phyloP scores from a whole-genome alignment of 2,113 vertebrate species.

The Oophaga pumilio region DNA sequence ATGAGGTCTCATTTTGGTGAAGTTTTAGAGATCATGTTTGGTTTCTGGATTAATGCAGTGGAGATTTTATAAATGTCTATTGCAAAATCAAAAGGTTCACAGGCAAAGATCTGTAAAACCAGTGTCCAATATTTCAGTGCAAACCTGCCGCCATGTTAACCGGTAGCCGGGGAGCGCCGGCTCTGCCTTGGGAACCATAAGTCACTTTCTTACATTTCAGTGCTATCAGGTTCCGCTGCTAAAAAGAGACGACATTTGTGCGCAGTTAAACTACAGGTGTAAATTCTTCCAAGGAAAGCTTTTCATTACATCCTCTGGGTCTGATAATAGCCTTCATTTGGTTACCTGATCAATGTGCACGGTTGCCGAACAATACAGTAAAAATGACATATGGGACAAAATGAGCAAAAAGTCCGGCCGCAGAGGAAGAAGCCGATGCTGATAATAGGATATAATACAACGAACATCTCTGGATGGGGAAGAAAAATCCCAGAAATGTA shows the following conservation, averaged over 20 bases:
- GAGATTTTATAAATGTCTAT: neutral
- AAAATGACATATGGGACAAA: conserved; percentile 7
- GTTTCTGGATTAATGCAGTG: neutral
- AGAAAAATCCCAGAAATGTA: neutral
- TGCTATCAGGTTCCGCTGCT: conserved; percentile 25
- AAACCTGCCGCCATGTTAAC: conserved; percentile 1
- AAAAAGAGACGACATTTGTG: neutral
- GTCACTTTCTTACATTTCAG: conserved; percentile 51
- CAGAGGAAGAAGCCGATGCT: conserved; percentile 13
- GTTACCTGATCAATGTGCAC: conserved; percentile 3
- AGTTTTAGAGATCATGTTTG: neutral
- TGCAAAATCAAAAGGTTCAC: neutral
- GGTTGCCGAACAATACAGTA: conserved; percentile 16
- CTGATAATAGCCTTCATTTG: conserved; percentile 6
- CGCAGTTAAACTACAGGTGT: conserved; percentile 47
- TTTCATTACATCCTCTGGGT: conserved; percentile 25
- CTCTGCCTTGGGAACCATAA: conserved; percentile 21
- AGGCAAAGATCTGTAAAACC: neutral
- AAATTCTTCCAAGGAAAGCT: conserved; percentile 27
- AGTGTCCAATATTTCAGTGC: neutral
- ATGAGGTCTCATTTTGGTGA: too few relatives aligned
- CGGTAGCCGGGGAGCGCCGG: neutral
- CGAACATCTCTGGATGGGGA: neutral
- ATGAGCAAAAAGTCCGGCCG: neutral
- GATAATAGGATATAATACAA: neutral